These are phyloP conservation scores for Myiozetetes cayanensis DNA, from an alignment of 2,113 vertebrate species.

Conservation along the genomic window DNA sequence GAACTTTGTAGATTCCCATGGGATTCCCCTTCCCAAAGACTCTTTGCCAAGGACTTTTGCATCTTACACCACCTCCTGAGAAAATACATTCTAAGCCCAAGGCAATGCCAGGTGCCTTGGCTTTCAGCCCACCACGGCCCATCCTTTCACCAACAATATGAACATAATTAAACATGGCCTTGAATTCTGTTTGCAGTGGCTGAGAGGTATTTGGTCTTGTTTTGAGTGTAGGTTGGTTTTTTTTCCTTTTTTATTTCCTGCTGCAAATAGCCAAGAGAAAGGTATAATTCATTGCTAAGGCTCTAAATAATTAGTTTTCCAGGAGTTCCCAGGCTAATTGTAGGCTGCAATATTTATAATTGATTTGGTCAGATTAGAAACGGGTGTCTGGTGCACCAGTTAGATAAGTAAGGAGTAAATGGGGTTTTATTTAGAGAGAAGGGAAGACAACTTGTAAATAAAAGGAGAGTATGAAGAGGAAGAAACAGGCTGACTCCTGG, in stretches of 20 bases:
- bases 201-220: background rate
- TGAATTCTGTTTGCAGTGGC: background rate
- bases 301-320: slow-evolving; percentile 49
- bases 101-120: background rate
- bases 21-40: background rate
- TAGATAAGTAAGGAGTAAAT: slow-evolving; percentile 19
- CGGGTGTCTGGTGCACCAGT: slow-evolving; percentile 15
- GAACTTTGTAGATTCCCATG: background rate
- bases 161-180: background rate
- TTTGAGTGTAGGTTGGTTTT: background rate
- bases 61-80: background rate
- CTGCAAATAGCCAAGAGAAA: slow-evolving; percentile 49
- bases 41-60: background rate
- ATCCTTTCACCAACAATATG: background rate
- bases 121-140: background rate
- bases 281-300: slow-evolving; percentile 43
- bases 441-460: background rate
- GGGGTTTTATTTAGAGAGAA: background rate
- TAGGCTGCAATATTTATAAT: slow-evolving; percentile 57
- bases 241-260: background rate
- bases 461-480: background rate
- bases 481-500: slow-evolving; percentile 4
- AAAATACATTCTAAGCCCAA: background rate
- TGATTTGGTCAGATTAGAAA: slow-evolving; percentile 69
- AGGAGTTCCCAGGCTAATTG: slow-evolving; percentile 62